A percentile compares a stretch with the other conserved stretches of the same genome.
These are phyloP conservation scores for Luperina nickerlii DNA, from an alignment of 2,888 invertebrate genomes.

Conservation along the genomic window DNA sequence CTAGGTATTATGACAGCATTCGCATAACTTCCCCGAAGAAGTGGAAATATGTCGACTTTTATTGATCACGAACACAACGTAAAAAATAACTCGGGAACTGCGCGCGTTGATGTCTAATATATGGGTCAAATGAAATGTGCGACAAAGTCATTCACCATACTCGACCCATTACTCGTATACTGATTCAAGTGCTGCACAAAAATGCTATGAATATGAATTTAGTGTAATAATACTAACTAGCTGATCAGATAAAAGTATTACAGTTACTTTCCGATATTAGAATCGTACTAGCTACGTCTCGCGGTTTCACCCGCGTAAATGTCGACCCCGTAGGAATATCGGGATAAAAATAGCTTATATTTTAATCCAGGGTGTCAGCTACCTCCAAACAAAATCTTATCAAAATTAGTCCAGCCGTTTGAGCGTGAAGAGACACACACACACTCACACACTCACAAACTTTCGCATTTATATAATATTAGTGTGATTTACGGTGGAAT, in stretches of 20 bases:
- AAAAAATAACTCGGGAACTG: slow-evolving; percentile 33
- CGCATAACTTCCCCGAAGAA: neutral
- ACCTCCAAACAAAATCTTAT: no score
- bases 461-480: no score
- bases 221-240: slow-evolving; percentile 43
- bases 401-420: no score
- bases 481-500: neutral
- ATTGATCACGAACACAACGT: neutral
- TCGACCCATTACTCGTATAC: slow-evolving; percentile 28
- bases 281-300: neutral
- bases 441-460: no score
- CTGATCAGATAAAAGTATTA: slow-evolving; percentile 54
- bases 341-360: no score
- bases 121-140: slow-evolving; percentile 70
- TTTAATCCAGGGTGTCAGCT: no score
- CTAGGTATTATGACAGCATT: slow-evolving; percentile 11
- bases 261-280: slow-evolving; percentile 45
- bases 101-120: slow-evolving; percentile 87
- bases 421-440: no score
- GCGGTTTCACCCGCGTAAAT: no score
- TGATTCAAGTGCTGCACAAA: slow-evolving; percentile 41
- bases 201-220: slow-evolving; percentile 40
- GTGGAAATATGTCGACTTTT: slow-evolving; percentile 16
- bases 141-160: slow-evolving; percentile 31
- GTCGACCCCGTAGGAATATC: no score